A percentile compares a stretch with the other conserved stretches of the same genome.
These are phyloP conservation scores for Balaeniceps rex DNA, from an alignment of 2,113 vertebrate genomes.

Conservation along the genomic window DNA sequence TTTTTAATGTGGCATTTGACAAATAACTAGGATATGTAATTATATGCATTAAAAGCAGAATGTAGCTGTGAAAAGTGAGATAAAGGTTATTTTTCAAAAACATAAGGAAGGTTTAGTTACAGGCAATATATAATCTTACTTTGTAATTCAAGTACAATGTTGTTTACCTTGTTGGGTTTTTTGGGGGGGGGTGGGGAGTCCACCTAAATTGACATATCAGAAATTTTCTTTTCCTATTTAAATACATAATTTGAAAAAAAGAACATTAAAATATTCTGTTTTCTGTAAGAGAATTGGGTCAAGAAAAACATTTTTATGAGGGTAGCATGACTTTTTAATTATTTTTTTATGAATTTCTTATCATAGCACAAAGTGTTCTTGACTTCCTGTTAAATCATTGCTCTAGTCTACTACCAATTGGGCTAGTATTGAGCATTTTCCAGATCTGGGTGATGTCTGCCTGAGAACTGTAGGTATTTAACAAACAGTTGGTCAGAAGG, in stretches of 20 bases:
- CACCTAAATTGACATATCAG: background rate
- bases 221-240: background rate
- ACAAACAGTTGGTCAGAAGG: background rate
- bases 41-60: background rate
- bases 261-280: background rate
- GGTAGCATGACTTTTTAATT: background rate
- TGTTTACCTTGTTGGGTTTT: background rate
- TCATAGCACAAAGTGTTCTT: background rate
- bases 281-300: background rate
- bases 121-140: background rate
- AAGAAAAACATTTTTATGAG: background rate
- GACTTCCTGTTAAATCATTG: background rate
- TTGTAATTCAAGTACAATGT: background rate
- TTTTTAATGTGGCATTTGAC: background rate
- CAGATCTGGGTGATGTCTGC: background rate
- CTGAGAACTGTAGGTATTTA: background rate
- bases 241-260: background rate
- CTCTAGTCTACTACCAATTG: background rate
- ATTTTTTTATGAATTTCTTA: background rate
- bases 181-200: fast-evolving
- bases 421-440: background rate
- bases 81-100: background rate
- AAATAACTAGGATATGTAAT: background rate
- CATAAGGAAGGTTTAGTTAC: background rate
- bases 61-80: background rate